Conservation (phyloP, 2,113 vertebrate genomes). For the Gnathonemus longibarbis region DNA sequence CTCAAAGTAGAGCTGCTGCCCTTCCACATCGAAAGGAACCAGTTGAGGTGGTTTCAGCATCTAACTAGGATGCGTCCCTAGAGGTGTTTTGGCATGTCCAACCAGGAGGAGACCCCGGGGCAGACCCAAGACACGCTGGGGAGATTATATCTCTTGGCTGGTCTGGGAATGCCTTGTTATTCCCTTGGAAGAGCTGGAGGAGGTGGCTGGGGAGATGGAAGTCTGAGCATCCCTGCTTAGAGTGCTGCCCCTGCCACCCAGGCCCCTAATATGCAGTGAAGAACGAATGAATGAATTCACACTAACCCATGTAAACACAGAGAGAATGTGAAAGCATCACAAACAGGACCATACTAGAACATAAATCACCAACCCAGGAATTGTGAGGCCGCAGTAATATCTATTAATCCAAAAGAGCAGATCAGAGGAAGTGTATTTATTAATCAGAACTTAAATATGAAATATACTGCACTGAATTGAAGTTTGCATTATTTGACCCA, state of each 20-base stretch:
- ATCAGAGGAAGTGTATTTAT: background rate
- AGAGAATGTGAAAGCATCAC: too few relatives aligned
- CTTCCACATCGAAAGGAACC: background rate
- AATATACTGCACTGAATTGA: background rate
- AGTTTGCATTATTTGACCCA: background rate
- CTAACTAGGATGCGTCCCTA: background rate
- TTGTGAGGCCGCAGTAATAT: background rate
- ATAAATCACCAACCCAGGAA: too few relatives aligned
- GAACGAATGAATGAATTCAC: too few relatives aligned
- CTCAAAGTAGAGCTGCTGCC: background rate
- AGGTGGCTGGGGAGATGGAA: too few relatives aligned
- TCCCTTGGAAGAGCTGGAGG: too few relatives aligned
- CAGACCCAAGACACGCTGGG: background rate
- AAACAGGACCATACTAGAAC: too few relatives aligned
- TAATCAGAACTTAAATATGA: background rate
- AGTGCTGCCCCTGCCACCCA: too few relatives aligned
- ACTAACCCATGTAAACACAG: too few relatives aligned
- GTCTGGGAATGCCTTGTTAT: background rate
- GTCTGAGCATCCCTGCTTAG: too few relatives aligned
- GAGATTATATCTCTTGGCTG: background rate
- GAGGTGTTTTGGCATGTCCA: background rate
- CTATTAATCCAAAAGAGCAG: background rate
- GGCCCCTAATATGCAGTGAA: too few relatives aligned
- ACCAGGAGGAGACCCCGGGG: background rate
- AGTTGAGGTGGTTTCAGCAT: background rate